Evolutionary conservation across 2,797 vertebrate genomes (phyloP), one percentile per base, ranked within the genome.

Genomic region (Discoglossus pictus): DNA sequence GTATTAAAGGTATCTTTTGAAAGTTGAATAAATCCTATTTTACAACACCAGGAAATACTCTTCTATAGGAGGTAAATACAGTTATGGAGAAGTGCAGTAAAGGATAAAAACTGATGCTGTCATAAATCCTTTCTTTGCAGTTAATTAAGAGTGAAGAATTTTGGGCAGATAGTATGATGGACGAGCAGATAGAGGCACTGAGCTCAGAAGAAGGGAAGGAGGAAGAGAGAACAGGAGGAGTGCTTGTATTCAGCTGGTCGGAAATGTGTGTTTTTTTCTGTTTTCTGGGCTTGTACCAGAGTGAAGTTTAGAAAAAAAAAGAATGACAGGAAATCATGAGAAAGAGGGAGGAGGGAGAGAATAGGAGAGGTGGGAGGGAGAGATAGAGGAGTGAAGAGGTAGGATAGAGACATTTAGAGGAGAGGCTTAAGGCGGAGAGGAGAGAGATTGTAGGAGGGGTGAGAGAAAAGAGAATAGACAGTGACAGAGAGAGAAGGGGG

Each of bases 321-420:
- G 44, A 53, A 69, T 69, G 58, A 61, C 66, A 69, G 66, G 66
- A 69, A 69, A 69, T 34, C 46, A 40, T 46, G 59, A 61, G 63
- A 63, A 43, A 47, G 38, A 16, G 23, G 48, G 44, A 50, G 27
- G 58, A 48, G 48, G 36, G 66, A 61, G 56, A 47, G 42, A 40
- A 43, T 20, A 58, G 44, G 25, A 25, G 25, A 43, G 56, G 46
- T n/a, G 35, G 43, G 18, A 18, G 42, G 47, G 21, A 25, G 44
- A 48, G 17, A 55, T 27, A 48, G 44, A 27, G 16, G 42, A 3
- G 18, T 31, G 12, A 20, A 42, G 11, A 55, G 53, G 34, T 21
- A 25, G 48, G 25, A 21, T 25, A 18, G 42, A 20, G 23, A 52
- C 7, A 40, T 21, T 16, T n/a, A 23, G 4, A 35, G 42, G 42